Evolutionary conservation across 2,797 vertebrate species (phyloP), one percentile per base, ranked within the genome.

Genomic region (Coracias cyanogaster): DNA sequence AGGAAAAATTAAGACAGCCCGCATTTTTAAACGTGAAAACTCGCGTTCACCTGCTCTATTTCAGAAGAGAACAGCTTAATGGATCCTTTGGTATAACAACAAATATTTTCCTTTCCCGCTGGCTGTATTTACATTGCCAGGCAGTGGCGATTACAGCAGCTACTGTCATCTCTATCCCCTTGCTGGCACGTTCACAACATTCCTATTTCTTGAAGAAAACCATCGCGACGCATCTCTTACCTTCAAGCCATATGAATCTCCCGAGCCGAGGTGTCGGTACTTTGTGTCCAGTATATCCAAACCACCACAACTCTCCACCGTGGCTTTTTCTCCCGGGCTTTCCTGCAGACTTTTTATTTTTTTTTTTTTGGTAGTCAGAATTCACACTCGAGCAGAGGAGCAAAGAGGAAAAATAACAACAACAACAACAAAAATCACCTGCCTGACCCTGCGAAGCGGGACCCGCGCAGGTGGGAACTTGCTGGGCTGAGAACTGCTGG

Each of bases 161-260:
- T 64, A 2, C 52, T 10, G 2, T 15, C 15, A 13, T 9, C 41
- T 49, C 85, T 24, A 4, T 18, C 51, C 25, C 51, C 22, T 57
- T n/a, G 3, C 48, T 1, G 2, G n/a, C 29, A 22, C 41, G 39
- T 24, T 76, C 73, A 16, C 74, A 74, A 45, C 60, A 41, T 51
- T 41, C 7, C 9, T 22, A 8, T 64, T 37, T 66, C 61, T n/a
- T 26, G n/a, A 37, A 48, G 55, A 31, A 82, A 91, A 90, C 18
- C 71, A 83, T 7, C 45, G 6, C 8, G 51, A 19, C 3, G 1
- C 10, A 15, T 46, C 54, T 54, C 98, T 98, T 98, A 98, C 98
- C 98, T 98, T 98, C 98, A 98, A 97, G 98, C 98, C 98, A 98
- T 98, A 97, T 2, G 98, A 95, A 19, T 96, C 82, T 61, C 88